Base-by-base conservation (phyloP, 2,113 vertebrate genomes). In the Gasterosteus nipponicus region DNA sequence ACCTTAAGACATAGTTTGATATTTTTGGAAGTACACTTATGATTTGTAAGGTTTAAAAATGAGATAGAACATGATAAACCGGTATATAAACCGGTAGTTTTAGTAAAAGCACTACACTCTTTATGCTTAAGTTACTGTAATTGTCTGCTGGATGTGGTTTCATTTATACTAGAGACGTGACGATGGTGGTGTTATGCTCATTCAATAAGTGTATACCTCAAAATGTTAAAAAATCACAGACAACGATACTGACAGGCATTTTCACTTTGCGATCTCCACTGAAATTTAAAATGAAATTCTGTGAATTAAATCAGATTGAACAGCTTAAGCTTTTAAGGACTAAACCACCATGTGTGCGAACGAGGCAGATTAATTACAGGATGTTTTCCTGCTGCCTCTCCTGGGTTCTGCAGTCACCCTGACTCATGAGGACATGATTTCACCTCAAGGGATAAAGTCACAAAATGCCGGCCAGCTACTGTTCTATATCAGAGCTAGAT, bases 371-470 rank as follows among this genome's bases (percentile, higher is more conserved):
- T 4, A 5, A 53, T 10, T 11, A 53, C 51, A 38, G 73, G 73
- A 49, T 31, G 31, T 51, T 15, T 42, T 1, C 8, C 26, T 35
- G 35, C 73, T 54, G 58, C 44, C 53, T 69, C 69, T 47, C 44
- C 7, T 44, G 7, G 58, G 18, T 46, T 64, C 69, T 35, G 44
- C 1, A 18, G 14, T 62, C 46, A 18, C n/a, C 33, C 11, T 3
- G 12, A 35, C 44, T 68, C 38, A 29, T 1, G 11, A 16, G 22
- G 31, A 71, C 47, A 42, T 31, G 11, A 39, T 49, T 53, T 26
- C 51, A 73, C 69, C 19, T 53, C 2, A 16, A 73, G 49, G 33
- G 33, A 33, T 39, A 10, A 42, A 59, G 29, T 69, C 39, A 69
- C 16, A 0, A 71, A 63, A 64, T 33, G 29, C 1, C 26, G 6